Evolutionary conservation across 2,888 invertebrate species (phyloP), one percentile per base, ranked within the genome.

Genomic region (Cataglyphis rosenhaueri): DNA sequence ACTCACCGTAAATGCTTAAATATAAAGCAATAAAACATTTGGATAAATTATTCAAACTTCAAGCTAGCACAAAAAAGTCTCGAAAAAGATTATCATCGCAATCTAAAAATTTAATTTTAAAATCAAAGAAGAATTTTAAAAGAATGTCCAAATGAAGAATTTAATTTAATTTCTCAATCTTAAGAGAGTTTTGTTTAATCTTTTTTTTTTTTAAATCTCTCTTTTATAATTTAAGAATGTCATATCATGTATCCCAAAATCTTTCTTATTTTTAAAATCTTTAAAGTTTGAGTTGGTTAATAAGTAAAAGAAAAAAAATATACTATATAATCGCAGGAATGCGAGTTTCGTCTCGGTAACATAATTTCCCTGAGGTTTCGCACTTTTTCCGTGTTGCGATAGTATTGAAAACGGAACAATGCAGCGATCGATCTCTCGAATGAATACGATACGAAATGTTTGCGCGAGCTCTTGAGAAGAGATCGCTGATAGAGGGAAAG

Each of bases 351-450:
- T 15, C 9, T 21, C 35, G 0, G 18, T 25, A 38, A 64, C 75
- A 18, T 25, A 25, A 25, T 64, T 75, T 75, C 64, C 10, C 44
- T 32, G 32, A 74, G 29, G 66, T 55, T 38, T 41, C 12, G 9
- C 41, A 41, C 62, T 52, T 76, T 76, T 32, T 12, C 9, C 35
- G 9, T 29, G 1, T 57, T 21, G 21, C 29, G 6, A 9, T 70
- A 41, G 21, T 10, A 78, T 70, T 57, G 35, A 71, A 79, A 71
- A 59, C 35, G n/a, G 44, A 44, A 79, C 71, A 79, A 79, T 79
- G 35, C 71, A 10, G 12, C 9, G 68, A 79, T 79, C 78, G 44
- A 78, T 78, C 21, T 71, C 44, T 32, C 44, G 71, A 59, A 35
- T 79, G 35, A 79, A 71, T 79, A 21, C 44, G 25, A 59, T 35